A percentile compares a stretch with the other conserved stretches of the same genome.
These are phyloP conservation scores for Herpetotheres cachinnans DNA, from an alignment of 2,113 vertebrate genomes.

Conservation along the genomic window DNA sequence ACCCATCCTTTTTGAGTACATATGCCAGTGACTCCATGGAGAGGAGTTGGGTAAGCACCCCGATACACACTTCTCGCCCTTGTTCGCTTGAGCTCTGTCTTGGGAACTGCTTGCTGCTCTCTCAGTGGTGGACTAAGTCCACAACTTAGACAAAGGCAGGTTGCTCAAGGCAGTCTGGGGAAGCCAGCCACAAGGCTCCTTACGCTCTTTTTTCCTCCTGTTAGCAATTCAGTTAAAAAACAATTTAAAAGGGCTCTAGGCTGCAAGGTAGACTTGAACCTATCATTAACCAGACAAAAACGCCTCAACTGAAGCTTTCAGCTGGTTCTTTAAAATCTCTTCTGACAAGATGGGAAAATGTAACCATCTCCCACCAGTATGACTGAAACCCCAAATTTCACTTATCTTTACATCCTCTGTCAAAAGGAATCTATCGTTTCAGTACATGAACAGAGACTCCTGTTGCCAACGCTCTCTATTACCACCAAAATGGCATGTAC, in stretches of 20 bases:
- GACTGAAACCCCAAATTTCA: background rate
- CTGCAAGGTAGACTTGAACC: background rate
- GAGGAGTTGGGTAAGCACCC: background rate
- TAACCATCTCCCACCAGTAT: background rate
- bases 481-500: background rate
- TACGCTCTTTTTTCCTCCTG: background rate
- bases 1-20: background rate
- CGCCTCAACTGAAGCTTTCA: background rate
- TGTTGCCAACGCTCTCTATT: background rate
- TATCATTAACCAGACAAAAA: background rate
- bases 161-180: background rate
- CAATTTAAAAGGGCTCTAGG: background rate
- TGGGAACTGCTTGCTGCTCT: background rate
- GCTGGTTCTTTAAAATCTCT: background rate
- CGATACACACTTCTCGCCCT: background rate
- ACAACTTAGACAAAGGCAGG: background rate
- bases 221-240: background rate
- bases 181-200: background rate
- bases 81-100: background rate
- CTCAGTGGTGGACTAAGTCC: background rate
- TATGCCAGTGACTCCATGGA: background rate
- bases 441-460: background rate
- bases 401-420: background rate
- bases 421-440: background rate
- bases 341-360: background rate